These are phyloP conservation scores for Polymixis lichenea DNA, from an alignment of 2,888 invertebrate genomes.

Conservation along the genomic window DNA sequence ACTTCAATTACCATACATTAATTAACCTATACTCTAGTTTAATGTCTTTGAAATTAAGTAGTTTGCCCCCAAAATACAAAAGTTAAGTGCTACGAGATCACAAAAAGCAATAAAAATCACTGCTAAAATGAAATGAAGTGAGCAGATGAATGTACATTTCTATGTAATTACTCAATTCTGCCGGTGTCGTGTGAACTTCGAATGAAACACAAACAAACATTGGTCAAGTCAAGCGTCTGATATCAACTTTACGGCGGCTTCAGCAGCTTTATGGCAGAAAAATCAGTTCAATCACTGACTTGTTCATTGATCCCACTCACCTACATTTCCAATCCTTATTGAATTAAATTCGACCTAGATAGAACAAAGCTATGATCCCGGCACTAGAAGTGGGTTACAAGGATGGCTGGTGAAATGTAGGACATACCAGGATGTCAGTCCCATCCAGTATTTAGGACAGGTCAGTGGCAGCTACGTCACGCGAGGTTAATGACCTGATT, in stretches of 20 bases:
- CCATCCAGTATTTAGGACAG: constrained; percentile 33
- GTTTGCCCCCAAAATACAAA: neutral
- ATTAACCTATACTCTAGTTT: neutral
- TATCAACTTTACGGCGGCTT: neutral
- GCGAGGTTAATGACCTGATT: constrained; percentile 17
- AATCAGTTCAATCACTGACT: neutral
- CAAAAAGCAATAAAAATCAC: neutral
- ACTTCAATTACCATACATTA: neutral
- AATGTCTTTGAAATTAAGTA: neutral
- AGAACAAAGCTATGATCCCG: neutral
- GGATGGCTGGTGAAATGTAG: constrained; percentile 28
- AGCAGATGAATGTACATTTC: neutral
- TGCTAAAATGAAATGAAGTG: neutral
- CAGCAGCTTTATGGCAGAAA: neutral
- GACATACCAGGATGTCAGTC: constrained; percentile 44
- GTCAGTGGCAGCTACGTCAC: constrained; percentile 22
- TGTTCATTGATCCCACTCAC: constrained; percentile 7
- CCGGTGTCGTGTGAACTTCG: neutral
- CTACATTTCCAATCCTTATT: constrained; percentile 1
- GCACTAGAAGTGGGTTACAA: constrained; percentile 26
- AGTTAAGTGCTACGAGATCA: neutral
- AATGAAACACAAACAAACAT: neutral
- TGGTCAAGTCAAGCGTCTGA: neutral
- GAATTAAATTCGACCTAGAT: constrained; percentile 18
- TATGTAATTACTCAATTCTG: neutral